These are phyloP conservation scores for Conger conger DNA, from an alignment of 2,113 vertebrate genomes.

Conservation along the genomic window DNA sequence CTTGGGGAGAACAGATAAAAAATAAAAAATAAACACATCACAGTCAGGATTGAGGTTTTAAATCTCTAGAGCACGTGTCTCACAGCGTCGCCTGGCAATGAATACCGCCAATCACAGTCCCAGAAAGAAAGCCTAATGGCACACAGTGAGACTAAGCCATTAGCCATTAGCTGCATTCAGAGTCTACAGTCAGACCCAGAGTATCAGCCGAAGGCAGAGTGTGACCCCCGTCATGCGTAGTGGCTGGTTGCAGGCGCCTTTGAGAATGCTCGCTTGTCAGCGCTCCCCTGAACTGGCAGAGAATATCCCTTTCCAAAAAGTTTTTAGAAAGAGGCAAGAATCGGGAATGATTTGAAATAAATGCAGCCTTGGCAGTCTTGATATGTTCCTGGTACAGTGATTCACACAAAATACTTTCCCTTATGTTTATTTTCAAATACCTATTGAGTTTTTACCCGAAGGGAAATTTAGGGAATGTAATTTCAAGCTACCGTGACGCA, in stretches of 20 bases:
- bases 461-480: too few relatives aligned
- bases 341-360: neutral
- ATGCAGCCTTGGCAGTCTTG: neutral
- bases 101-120: constrained; percentile 15
- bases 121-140: neutral
- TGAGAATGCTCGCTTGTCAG: too few relatives aligned
- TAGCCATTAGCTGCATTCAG: neutral
- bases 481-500: too few relatives aligned
- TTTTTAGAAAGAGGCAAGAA: too few relatives aligned
- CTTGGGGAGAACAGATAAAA: neutral
- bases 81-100: neutral
- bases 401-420: neutral
- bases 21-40: too few relatives aligned
- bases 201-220: neutral
- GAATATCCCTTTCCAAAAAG: too few relatives aligned
- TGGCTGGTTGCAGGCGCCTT: too few relatives aligned
- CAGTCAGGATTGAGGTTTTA: neutral
- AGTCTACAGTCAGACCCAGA: neutral
- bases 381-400: neutral
- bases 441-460: neutral
- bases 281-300: too few relatives aligned
- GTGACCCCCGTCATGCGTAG: neutral
- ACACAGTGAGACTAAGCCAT: neutral
- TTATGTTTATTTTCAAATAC: neutral
- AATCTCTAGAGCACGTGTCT: neutral